Percentiles rank a stretch among this genome's conserved stretches.
Conservation (phyloP, 1,140 invertebrate genomes). For the Parapsyche elsis region DNA sequence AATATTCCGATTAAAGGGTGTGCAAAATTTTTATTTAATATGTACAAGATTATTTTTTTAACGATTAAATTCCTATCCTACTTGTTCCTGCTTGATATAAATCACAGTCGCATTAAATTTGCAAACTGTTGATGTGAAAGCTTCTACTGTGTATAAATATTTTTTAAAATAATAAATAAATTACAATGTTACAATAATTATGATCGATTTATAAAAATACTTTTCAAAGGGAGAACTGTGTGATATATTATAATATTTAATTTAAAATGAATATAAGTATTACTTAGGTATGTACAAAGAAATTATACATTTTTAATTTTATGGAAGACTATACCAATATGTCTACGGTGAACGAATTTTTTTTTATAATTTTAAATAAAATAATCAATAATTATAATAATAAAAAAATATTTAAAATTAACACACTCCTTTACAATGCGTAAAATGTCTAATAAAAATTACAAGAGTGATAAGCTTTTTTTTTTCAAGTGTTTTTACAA, state of each 20-base stretch:
- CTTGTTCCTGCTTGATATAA: conserved; percentile 18
- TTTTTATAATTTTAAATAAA: background rate
- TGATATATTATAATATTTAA: conserved; percentile 9
- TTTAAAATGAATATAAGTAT: background rate
- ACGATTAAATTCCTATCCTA: background rate
- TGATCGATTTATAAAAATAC: conserved; percentile 22
- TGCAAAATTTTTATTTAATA: no score
- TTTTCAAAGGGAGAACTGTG: background rate
- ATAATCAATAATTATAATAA: background rate
- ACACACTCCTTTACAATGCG: background rate
- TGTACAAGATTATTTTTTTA: background rate
- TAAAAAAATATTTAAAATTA: background rate
- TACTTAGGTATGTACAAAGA: background rate
- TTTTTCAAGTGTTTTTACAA: conserved; percentile 4
- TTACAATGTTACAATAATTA: background rate
- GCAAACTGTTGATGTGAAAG: background rate
- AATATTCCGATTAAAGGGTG: no score
- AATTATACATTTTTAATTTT: conserved; percentile 1
- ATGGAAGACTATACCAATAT: conserved; percentile 45
- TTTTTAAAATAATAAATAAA: background rate
- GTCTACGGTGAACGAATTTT: conserved; percentile 32
- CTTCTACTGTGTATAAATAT: background rate
- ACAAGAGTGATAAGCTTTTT: conserved; percentile 13
- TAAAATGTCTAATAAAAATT: background rate
- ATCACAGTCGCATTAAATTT: conserved; percentile 12